Conservation (phyloP, 1,140 invertebrate species). For the Pentalonia nigronervosa region DNA sequence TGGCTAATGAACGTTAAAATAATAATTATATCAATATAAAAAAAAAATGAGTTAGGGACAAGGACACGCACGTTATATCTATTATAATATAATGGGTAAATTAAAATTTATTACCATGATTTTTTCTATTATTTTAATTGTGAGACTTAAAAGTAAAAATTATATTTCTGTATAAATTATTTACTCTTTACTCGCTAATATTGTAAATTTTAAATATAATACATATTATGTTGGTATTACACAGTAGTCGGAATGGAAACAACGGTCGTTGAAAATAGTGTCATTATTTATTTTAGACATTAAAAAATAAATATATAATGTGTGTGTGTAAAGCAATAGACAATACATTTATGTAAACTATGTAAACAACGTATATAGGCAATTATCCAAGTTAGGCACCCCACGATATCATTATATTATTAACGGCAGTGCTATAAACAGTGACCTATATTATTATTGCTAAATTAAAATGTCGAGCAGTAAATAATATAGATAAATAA, state of each 20-base stretch:
- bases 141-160: background rate
- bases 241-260: background rate
- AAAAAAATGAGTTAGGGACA: background rate
- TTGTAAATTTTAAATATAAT: background rate
- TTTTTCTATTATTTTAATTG: background rate
- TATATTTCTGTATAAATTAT: background rate
- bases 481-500: background rate
- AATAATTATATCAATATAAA: background rate
- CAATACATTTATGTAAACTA: background rate
- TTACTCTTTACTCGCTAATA: background rate
- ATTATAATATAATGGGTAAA: background rate
- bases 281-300: background rate
- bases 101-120: background rate
- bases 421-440: background rate
- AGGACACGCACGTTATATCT: background rate
- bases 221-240: background rate
- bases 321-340: background rate
- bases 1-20: background rate
- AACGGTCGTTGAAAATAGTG: background rate
- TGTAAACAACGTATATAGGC: no score
- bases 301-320: background rate
- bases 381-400: background rate
- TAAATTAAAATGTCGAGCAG: background rate
- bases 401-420: background rate
- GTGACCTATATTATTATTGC: background rate